These are phyloP conservation scores for Loxodonta africana DNA, from an alignment of 2,113 vertebrate species.

Conservation along the genomic window DNA sequence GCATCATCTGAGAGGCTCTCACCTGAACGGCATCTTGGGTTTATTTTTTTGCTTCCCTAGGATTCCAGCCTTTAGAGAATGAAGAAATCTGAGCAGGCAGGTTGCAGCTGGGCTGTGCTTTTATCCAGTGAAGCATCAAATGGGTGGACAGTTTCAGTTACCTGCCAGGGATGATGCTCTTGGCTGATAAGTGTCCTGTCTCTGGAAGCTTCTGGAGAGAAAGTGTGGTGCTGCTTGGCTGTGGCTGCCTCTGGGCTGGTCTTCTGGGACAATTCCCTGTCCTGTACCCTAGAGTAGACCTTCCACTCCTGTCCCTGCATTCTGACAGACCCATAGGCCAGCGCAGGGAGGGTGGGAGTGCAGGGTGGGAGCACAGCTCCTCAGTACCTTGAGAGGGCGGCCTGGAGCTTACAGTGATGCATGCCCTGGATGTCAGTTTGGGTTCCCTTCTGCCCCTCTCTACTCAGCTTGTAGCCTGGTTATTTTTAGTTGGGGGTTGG, in stretches of 20 bases:
- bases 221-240: background rate
- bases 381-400: background rate
- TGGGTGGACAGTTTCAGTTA: background rate
- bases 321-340: fast-evolving
- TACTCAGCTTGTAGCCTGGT: background rate
- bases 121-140: background rate
- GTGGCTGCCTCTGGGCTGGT: background rate
- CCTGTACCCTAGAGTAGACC: too few relatives aligned
- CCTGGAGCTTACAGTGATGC: background rate
- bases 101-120: background rate
- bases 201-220: background rate
- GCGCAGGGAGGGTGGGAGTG: background rate
- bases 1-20: background rate
- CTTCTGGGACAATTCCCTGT: too few relatives aligned
- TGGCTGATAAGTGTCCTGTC: background rate
- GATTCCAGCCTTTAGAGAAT: background rate
- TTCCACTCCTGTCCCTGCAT: background rate
- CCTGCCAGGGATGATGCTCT: background rate
- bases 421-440: background rate
- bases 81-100: background rate
- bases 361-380: background rate
- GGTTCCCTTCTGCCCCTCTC: background rate
- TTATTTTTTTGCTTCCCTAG: background rate
- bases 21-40: background rate
- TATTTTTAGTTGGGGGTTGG: background rate